These are phyloP conservation scores for Epinephelus fuscoguttatus DNA, from an alignment of 2,113 vertebrate species.

Conservation along the genomic window DNA sequence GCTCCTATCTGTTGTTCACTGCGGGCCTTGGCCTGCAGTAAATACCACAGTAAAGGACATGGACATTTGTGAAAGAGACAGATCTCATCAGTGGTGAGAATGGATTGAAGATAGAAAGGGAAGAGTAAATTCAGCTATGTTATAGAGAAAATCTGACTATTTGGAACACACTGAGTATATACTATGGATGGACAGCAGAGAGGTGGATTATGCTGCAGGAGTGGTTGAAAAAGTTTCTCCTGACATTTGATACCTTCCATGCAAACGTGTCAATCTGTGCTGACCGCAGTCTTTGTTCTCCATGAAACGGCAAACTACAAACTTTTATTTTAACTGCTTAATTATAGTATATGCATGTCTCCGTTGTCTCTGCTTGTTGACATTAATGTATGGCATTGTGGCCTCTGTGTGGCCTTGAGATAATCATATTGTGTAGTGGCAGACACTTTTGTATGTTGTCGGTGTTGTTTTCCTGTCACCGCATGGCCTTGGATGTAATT, in stretches of 20 bases:
- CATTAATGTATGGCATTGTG: background rate
- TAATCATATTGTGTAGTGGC: background rate
- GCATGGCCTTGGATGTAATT: slow-evolving; percentile 39
- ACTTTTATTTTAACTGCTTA: background rate
- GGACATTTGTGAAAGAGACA: background rate
- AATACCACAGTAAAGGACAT: slow-evolving; percentile 5
- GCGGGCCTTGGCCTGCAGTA: background rate
- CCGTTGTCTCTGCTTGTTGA: background rate
- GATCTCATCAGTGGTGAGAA: slow-evolving; percentile 7
- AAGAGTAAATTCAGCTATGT: background rate
- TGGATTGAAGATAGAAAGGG: background rate
- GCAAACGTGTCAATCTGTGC: slow-evolving; percentile 2
- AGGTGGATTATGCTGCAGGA: slow-evolving; percentile 11
- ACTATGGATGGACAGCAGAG: background rate
- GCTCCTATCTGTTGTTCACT: background rate
- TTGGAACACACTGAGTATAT: background rate
- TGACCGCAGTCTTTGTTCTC: background rate
- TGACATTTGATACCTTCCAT: background rate
- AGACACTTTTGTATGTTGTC: slow-evolving; percentile 1
- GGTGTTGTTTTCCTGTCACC: background rate
- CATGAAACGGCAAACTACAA: background rate
- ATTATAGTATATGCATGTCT: background rate
- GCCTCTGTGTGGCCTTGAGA: slow-evolving; percentile 12
- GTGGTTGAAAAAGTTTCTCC: background rate
- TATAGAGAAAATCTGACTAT: background rate